Conservation (phyloP, 2,888 invertebrate species). For the Plutella xylostella region DNA sequence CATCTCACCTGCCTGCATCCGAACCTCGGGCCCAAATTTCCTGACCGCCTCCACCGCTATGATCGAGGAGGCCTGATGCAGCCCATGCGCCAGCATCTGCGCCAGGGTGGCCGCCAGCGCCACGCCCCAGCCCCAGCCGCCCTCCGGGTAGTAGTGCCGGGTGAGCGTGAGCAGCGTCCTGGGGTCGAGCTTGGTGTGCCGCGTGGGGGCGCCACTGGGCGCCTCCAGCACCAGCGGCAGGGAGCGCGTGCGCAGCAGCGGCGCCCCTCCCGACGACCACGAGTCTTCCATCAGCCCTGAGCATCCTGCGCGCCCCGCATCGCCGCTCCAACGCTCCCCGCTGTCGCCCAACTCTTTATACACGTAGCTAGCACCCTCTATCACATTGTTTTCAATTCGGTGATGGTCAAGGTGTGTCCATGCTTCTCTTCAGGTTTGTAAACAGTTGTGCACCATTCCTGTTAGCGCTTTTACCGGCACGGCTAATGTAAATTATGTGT, state of each 20-base stretch:
- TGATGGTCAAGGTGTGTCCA: too few species aligned
- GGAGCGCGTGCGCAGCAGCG: conserved; percentile 75
- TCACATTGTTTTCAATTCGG: too few species aligned
- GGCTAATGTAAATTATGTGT: too few species aligned
- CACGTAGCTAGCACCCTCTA: too few species aligned
- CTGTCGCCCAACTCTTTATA: too few species aligned
- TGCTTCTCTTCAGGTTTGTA: too few species aligned
- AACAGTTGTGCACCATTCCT: too few species aligned
- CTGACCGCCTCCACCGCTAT: conserved; percentile 69
- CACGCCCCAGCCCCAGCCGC: conserved; percentile 90
- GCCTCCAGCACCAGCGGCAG: conserved; percentile 74
- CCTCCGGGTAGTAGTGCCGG: conserved; percentile 89
- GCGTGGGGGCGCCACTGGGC: conserved; percentile 53
- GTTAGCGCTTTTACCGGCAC: too few species aligned
- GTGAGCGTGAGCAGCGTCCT: conserved; percentile 75
- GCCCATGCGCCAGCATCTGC: conserved; percentile 80
- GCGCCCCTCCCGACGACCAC: conserved; percentile 68
- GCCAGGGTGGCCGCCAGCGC: conserved; percentile 78
- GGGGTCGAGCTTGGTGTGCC: conserved; percentile 61
- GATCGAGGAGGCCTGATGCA: conserved; percentile 76
- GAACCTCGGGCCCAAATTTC: conserved; percentile 71
- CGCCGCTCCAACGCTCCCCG: conserved; percentile 33
- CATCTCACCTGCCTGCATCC: conserved; percentile 73
- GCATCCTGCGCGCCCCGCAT: conserved; percentile 60
- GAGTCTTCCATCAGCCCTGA: conserved; percentile 66